These are phyloP conservation scores for Himalopsyche kuldschensis DNA, from an alignment of 2,888 invertebrate genomes.

Conservation along the genomic window DNA sequence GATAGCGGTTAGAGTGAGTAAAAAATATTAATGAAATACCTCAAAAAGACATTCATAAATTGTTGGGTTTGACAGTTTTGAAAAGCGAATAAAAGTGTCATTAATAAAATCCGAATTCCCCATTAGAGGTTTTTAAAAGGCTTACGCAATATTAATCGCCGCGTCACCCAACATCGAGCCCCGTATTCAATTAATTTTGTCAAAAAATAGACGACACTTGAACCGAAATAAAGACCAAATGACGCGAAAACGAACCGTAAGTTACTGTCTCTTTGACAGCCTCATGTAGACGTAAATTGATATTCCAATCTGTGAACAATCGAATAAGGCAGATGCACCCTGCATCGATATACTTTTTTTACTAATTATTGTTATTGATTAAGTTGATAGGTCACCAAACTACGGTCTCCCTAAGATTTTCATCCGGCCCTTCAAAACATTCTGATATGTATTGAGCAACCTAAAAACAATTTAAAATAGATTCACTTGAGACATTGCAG, in stretches of 20 bases:
- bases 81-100: neutral
- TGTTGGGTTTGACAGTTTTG: neutral
- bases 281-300: neutral
- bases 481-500: too few species aligned
- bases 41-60: too few species aligned
- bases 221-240: neutral
- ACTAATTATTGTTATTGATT: too few species aligned
- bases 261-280: neutral
- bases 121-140: neutral
- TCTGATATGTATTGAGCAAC: too few species aligned
- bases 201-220: neutral
- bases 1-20: too few species aligned
- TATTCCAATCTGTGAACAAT: neutral
- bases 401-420: too few species aligned
- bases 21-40: too few species aligned
- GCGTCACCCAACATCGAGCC: neutral
- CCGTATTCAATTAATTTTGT: neutral
- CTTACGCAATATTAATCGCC: neutral
- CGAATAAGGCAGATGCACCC: too few species aligned
- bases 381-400: too few species aligned
- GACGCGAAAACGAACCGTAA: neutral
- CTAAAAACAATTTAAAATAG: too few species aligned
- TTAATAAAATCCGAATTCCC: neutral
- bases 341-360: too few species aligned
- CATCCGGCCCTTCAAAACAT: too few species aligned